Base-by-base conservation (phyloP, 2,888 invertebrate species). In the Agrochola circellaris region DNA sequence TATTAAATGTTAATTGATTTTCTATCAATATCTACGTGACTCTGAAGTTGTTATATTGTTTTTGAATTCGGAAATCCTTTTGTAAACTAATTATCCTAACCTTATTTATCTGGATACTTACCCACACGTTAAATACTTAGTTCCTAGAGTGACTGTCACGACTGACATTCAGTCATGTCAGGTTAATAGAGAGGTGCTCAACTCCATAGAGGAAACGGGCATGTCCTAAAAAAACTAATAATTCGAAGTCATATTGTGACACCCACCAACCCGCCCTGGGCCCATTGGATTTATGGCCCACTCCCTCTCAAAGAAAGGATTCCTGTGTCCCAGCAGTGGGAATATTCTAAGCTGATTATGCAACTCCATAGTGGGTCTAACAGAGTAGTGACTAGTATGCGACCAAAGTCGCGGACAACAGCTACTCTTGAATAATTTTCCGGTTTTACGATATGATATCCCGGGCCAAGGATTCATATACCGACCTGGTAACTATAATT, bases 1-100 rank as follows among this genome's bases (percentile, higher is more conserved):
- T 69, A 65, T 70, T 62, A 48, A 34, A 69, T 30, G 17, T 56
- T 61, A 76, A 77, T 81, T 66, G 65, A 26, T 77, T 73, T 66
- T n/a, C 51, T 26, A 11, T 62, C 23, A 54, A 77, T 70, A 34
- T 23, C 5, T 65, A 66, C 9, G 67, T 75, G 77, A 67, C 51
- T 34, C 11, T 8, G 13, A 11, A 42, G 17, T 11, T 42, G 30
- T n/a, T 26, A 51, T 4, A 20, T 11, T 30, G 11, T 23, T 62
- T 23, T 34, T 23, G 23, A 2, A n/a, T n/a, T 56, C 5, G 1
- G 4, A 56, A n/a, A n/a, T 51, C 8, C 20, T 20, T 20, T 51
- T 51, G 20, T 20, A 51, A 20, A 51, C 20, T 48, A 6, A 17
- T 17, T 11, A 17, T 15, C 42, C 17, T 65, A 6, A 45, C 2